Base-by-base conservation (phyloP, 2,888 invertebrate species). In the Nomada fabriciana region DNA sequence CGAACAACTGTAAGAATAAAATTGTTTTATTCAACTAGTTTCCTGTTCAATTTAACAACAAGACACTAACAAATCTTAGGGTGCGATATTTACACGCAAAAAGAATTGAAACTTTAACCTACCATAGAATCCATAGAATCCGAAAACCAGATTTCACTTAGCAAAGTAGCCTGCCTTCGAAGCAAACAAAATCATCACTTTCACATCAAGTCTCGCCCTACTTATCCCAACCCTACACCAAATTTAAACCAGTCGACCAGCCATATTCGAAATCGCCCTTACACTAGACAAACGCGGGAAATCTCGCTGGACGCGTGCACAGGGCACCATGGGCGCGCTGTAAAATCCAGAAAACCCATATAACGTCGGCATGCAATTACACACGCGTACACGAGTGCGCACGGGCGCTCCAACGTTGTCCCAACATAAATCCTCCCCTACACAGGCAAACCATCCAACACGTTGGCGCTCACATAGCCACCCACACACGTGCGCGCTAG, bases 401-500 rank as follows among this genome's bases (percentile, higher is more conserved):
- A 23, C n/a, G 20, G 50, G 20, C 57, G 11, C 36, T 5, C 63
- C 68, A 71, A 61, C 50, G 47, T 18, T n/a, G 53, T 59, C 42
- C 69, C 53, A 42, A 64, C 23, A 53, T 43, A 52, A 25, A 47
- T 53, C 23, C 60, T 60, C 36, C 18, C n/a, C 15, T 29, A 50
- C 64, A 52, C 68, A 69, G 18, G 43, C 47, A 53, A 36, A 75
- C 71, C 65, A 74, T 64, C 70, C 53, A 53, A 73, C 63, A 64
- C 74, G 59, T 15, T 59, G 25, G 59, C 20, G 60, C 74, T 47
- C 55, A 25, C 74, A 69, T 64, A 50, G 69, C 64, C 68, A 68
- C 25, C 53, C 50, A 80, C 78, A 84, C 79, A 76, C 70, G 43
- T 15, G 29, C 64, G 86, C 87, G 85, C 89, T 87, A 89, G 88